Base-by-base conservation (phyloP, 2,113 vertebrate genomes). In the Mirza zaza region DNA sequence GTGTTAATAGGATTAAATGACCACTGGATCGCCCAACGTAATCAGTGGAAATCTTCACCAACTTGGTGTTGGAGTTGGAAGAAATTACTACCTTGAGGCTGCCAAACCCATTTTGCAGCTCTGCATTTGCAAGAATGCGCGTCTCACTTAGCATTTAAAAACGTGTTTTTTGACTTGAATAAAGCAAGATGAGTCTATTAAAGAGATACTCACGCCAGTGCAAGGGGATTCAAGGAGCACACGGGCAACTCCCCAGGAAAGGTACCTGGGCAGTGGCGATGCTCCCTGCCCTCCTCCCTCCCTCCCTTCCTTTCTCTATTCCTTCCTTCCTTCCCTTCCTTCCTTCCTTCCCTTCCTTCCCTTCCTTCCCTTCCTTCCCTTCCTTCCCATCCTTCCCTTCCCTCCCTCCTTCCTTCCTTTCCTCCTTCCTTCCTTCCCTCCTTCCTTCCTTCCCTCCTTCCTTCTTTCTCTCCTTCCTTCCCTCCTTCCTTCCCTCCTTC, bases 1-100 rank as follows among this genome's bases (percentile, higher is more conserved):
- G 96, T 89, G 88, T 97, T 98, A 98, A 98, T 97, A 83, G 97
- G 98, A 96, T 98, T 95, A 97, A 98, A 94, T 87, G 93, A 96
- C 97, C 81, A 87, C 95, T 96, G 97, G 98, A 94, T 96, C 48
- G 5, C 95, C 96, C 97, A 73, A 79, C 94, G 91, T 90, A 98
- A 97, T 98, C 96, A 92, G 94, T 92, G 88, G 96, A 97, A 96
- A 98, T 97, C 80, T 87, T 97, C 94, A 97, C 97, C 93, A 97
- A 95, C 90, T 98, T 98, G 42, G 67, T 91, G 91, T 93, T 71
- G 95, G 96, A 96, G 96, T 95, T 94, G 90, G 98, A 97, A 96
- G 95, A 97, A 97, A 97, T 97, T 83, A 94, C 93, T 94, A 98
- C 98, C 94, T 96, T 94, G 63, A 97, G 96, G 93, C 90, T 98